Percentiles rank a stretch among this genome's conserved stretches.
Conservation (phyloP, 1,140 invertebrate species). For the Odontomachus brunneus region DNA sequence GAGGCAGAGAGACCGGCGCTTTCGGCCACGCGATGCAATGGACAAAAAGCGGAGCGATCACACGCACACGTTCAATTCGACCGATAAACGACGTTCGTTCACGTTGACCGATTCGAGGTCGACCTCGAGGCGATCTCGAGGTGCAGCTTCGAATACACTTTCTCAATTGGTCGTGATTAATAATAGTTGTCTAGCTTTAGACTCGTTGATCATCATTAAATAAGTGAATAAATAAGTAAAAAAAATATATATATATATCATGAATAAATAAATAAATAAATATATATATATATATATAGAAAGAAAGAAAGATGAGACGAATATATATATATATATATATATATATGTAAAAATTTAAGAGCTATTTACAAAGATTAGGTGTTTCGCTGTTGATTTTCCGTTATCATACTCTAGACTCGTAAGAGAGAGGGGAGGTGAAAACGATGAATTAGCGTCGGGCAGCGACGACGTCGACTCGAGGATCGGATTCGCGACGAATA, state of each 20-base stretch:
- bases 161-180: slow-evolving; percentile 52
- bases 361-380: slow-evolving; percentile 11
- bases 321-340: slow-evolving; percentile 16
- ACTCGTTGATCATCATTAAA: slow-evolving; percentile 32
- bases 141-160: slow-evolving; percentile 14
- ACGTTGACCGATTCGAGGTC: neutral
- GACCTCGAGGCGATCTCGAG: neutral
- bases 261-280: neutral
- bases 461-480: slow-evolving; percentile 43
- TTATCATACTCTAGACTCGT: slow-evolving; percentile 10
- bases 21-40: neutral
- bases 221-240: neutral
- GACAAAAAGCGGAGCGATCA: too few species aligned
- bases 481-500: slow-evolving; percentile 23
- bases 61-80: slow-evolving; percentile 7
- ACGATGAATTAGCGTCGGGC: neutral
- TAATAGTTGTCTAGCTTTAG: slow-evolving; percentile 17
- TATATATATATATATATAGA: slow-evolving; percentile 7
- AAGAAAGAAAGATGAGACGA: neutral
- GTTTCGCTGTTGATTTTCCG: slow-evolving; percentile 26
- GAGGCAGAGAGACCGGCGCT: neutral
- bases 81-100: neutral
- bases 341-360: slow-evolving; percentile 32
- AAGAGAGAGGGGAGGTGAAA: slow-evolving; percentile 4
- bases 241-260: slow-evolving; percentile 2